Conservation (phyloP, 2,113 vertebrate genomes). For the Albula glossodonta region DNA sequence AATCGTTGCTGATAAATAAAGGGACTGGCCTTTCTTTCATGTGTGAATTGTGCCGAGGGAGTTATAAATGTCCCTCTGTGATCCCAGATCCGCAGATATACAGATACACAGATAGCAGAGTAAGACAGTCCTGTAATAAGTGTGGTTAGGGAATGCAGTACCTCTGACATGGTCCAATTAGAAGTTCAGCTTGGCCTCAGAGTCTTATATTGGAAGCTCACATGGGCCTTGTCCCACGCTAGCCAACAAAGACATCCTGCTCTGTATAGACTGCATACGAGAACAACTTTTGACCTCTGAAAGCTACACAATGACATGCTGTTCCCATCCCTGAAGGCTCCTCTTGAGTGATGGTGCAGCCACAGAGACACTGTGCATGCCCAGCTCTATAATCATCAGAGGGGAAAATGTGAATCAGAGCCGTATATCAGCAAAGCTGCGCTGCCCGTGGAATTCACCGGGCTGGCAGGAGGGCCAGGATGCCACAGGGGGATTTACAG, state of each 20-base stretch:
- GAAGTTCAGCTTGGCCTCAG: background rate
- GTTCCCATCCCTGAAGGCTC: slow-evolving; percentile 17
- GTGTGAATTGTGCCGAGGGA: background rate
- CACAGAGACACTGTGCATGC: slow-evolving; percentile 41
- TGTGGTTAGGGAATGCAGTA: slow-evolving; percentile 51
- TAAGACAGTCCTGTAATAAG: background rate
- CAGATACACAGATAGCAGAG: background rate
- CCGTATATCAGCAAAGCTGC: slow-evolving; percentile 46
- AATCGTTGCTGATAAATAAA: background rate
- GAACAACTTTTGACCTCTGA: background rate
- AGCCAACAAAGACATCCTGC: slow-evolving; percentile 37
- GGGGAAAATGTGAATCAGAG: slow-evolving; percentile 41
- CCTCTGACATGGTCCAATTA: slow-evolving; percentile 57
- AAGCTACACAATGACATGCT: background rate
- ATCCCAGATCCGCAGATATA: background rate
- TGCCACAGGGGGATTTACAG: slow-evolving; percentile 6
- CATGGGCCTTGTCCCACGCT: slow-evolving; percentile 42
- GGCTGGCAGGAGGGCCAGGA: slow-evolving; percentile 25
- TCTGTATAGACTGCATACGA: background rate
- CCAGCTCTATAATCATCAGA: slow-evolving; percentile 29
- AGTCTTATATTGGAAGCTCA: slow-evolving; percentile 39
- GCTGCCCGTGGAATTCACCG: slow-evolving; percentile 40
- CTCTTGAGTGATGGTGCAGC: background rate
- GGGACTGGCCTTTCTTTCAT: background rate
- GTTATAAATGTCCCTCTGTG: background rate